Evolutionary conservation across 2,888 invertebrate genomes (phyloP), one percentile per base, ranked within the genome.

Genomic region (Ceraclea dissimilis): DNA sequence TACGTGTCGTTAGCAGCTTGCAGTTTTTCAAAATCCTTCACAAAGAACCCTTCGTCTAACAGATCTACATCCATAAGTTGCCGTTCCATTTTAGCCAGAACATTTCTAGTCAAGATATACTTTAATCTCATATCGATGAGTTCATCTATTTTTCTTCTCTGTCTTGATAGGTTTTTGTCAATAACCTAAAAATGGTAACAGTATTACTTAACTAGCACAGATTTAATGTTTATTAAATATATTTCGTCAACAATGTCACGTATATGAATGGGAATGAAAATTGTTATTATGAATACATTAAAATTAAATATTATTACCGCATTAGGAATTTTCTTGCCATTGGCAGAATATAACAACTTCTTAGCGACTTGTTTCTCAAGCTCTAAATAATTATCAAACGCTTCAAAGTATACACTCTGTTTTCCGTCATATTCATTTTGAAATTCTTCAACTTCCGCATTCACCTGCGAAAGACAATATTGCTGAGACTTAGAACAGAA

Each of bases 1-100:
- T 62, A 73, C 49, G 74, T 76, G 57, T 76, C 74, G 51, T 74
- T 67, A 46, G 77, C 76, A 46, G 73, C 68, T 57, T 69, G 60
- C 2, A 77, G 69, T 58, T 75, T 75, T 60, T 78, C 74, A 59
- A 70, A 78, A 8, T 76, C 73, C 2, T 72, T 73, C 0, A 78
- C 75, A 49, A 73, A 73, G 1, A 77, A 68, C 2, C 76, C 75
- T 0, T 76, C 76, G 0, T 72, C 76, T 0, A 78, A 63, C 55
- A 64, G 71, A 63, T 78, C 76, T 46, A 78, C 65, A 44, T 72
- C 71, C 2, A 69, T 68, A 1, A 75, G 68, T 2, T 72, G 64
- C 10, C 66, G 65, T 52, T 76, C 75, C 6, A 75, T 64, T 60
- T 75, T 75, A 0, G 68, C 57, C 0, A 77, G 75, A 0, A 74